Base-by-base conservation (phyloP, 1,140 invertebrate genomes). In the Temnothorax curvispinosus region DNA sequence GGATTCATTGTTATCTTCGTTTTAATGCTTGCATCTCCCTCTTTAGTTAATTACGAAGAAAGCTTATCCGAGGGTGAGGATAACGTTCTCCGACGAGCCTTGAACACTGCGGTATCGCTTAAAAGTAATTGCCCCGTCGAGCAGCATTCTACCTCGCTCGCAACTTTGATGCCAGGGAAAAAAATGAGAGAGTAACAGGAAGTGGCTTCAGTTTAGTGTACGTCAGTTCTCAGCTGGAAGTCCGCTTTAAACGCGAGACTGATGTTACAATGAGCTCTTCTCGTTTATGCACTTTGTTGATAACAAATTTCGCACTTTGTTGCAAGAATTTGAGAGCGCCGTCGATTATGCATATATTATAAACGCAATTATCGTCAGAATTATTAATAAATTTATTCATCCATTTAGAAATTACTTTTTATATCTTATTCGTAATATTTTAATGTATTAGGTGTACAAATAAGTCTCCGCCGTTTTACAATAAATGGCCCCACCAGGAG, bases 41-140 rank as follows among this genome's bases (percentile, higher is more conserved):
- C 77, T 80, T 91, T 86, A 89, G 89, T 90, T 92, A 93, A 92
- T 93, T 93, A 92, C 87, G 91, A 90, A 90, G 89, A 92, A 91
- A 91, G 91, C 86, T 80, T 87, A 89, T 89, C 90, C 52, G 71
- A 74, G 85, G 81, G 87, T 90, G 76, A 85, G 89, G 69, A 88
- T 88, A 90, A 88, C 77, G 72, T 88, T 90, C 44, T 88, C 47
- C 67, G 62, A 52, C 60, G 58, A 88, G 76, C 64, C 80, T 80
- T 86, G 88, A 88, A 91, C 89, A 90, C 86, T 76, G 54, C 71
- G 58, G 76, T 90, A 90, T 90, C 89, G 80, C 72, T 85, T 84
- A 65, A 90, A 85, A 90, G 89, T 91, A 90, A 91, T 91, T 91
- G 89, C 87, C 71, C 56, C 81, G 77, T 77, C 65, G 78, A 76